Percentiles rank a stretch among this genome's conserved stretches.
These are phyloP conservation scores for Malachius bipustulatus DNA, from an alignment of 2,888 invertebrate genomes.

Conservation along the genomic window DNA sequence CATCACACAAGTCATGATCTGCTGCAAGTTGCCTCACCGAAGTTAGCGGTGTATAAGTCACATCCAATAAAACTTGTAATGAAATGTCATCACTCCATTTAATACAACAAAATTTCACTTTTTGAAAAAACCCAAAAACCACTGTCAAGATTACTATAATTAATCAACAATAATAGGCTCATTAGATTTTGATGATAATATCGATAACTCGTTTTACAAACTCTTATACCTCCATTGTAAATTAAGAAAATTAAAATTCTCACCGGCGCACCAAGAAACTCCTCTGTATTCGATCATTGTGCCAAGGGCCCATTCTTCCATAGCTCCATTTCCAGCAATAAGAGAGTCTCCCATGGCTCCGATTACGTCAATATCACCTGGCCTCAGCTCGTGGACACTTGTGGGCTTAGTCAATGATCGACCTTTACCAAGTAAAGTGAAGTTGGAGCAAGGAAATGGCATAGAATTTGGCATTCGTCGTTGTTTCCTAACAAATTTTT, in stretches of 20 bases:
- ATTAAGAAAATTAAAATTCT: conserved; percentile 8
- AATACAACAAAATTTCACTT: too few relatives aligned
- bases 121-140: too few relatives aligned
- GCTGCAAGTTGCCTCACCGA: too few relatives aligned
- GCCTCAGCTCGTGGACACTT: conserved; percentile 55
- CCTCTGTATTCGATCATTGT: conserved; percentile 63
- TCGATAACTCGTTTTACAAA: too few relatives aligned
- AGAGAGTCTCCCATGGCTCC: conserved; percentile 63
- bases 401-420: conserved; percentile 39
- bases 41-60: too few relatives aligned
- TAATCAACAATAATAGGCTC: too few relatives aligned
- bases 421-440: conserved; percentile 26
- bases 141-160: too few relatives aligned
- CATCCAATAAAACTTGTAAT: too few relatives aligned
- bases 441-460: conserved; percentile 48
- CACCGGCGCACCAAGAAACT: conserved; percentile 62
- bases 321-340: conserved; percentile 60
- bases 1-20: too few relatives aligned
- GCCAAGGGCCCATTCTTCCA: conserved; percentile 60
- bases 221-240: too few relatives aligned
- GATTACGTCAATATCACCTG: conserved; percentile 59
- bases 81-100: too few relatives aligned
- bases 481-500: conserved; percentile 42
- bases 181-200: too few relatives aligned
- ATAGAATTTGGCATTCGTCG: conserved; percentile 39